These are phyloP conservation scores for Pilophorus perplexus DNA, from an alignment of 2,888 invertebrate genomes.

Conservation along the genomic window DNA sequence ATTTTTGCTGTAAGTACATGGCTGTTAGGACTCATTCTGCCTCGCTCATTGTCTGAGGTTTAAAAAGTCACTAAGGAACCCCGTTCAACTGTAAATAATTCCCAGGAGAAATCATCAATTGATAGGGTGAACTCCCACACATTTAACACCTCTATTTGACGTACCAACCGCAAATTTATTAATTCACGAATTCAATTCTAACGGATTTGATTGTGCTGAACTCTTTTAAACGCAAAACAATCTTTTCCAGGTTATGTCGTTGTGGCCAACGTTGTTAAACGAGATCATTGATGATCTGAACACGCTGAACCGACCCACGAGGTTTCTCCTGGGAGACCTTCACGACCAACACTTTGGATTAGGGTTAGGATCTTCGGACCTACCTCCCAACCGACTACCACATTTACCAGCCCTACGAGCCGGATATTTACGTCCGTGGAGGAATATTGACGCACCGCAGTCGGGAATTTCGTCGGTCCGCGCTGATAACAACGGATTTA, in stretches of 20 bases:
- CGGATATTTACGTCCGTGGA: conserved; percentile 49
- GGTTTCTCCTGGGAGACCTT: conserved; percentile 42
- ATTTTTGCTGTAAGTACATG: no score
- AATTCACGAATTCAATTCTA: no score
- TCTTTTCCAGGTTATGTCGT: conserved; percentile 47
- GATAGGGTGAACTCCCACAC: no score
- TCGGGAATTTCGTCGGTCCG: conserved; percentile 48
- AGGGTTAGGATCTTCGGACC: conserved; percentile 42
- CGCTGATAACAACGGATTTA: conserved; percentile 48
- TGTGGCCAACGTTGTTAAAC: conserved; percentile 47
- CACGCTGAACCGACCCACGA: conserved; percentile 18
- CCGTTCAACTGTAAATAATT: no score
- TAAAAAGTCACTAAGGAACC: no score
- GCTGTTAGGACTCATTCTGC: no score
- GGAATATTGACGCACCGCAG: conserved; percentile 43
- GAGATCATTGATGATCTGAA: conserved; percentile 47
- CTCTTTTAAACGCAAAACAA: no score
- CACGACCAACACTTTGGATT: conserved; percentile 50
- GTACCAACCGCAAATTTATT: no score
- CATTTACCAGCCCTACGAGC: conserved; percentile 43
- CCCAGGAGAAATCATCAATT: no score
- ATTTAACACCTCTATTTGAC: no score
- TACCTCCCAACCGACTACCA: conserved; percentile 34
- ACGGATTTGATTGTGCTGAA: no score
- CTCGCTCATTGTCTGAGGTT: no score